These are phyloP conservation scores for Melitaea athalia DNA, from an alignment of 2,888 invertebrate species.

Conservation along the genomic window DNA sequence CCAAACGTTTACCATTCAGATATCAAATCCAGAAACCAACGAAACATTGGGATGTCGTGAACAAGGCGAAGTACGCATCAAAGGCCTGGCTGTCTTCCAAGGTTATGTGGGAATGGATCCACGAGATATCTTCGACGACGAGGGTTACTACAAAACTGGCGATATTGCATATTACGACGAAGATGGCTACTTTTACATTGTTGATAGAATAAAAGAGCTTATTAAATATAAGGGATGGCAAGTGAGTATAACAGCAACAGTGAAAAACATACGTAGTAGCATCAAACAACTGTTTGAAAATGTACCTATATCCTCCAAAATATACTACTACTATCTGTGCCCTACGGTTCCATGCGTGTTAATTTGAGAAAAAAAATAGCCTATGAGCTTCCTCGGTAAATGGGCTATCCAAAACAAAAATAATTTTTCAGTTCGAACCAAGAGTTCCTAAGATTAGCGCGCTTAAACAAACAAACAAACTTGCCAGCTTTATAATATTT, in stretches of 20 bases:
- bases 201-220: constrained; percentile 67
- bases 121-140: constrained; percentile 54
- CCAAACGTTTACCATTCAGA: constrained; percentile 45
- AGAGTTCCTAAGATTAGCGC: too few species aligned
- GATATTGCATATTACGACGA: constrained; percentile 67
- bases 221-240: constrained; percentile 70
- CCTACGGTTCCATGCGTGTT: too few species aligned
- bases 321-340: too few species aligned
- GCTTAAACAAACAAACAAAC: too few species aligned
- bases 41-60: constrained; percentile 57
- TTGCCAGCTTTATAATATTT: too few species aligned
- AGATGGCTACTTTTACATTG: constrained; percentile 62
- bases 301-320: too few species aligned
- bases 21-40: constrained; percentile 59
- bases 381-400: too few species aligned
- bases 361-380: too few species aligned
- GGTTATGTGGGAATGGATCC: constrained; percentile 60
- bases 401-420: too few species aligned
- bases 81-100: constrained; percentile 58
- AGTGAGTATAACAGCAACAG: constrained; percentile 45
- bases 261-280: background rate
- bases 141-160: constrained; percentile 66
- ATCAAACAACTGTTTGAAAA: too few species aligned
- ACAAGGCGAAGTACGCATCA: constrained; percentile 62
- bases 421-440: too few species aligned